These are phyloP conservation scores for Cartodere bifasciata DNA, from an alignment of 2,888 invertebrate genomes.

Conservation along the genomic window DNA sequence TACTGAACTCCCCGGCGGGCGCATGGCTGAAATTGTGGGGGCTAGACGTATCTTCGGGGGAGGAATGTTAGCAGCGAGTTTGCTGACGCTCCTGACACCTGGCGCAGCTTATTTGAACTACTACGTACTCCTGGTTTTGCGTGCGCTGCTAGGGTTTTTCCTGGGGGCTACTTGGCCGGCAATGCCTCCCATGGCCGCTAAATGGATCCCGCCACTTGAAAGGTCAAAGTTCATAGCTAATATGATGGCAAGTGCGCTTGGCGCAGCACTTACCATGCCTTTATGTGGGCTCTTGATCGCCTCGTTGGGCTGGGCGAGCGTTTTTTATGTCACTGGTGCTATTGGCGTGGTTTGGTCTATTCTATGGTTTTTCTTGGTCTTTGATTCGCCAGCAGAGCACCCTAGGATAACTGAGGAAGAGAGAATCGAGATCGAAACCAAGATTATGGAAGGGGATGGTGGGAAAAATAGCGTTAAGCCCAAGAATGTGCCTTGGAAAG, in stretches of 20 bases:
- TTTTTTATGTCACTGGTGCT: slow-evolving; percentile 75
- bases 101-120: slow-evolving; percentile 57
- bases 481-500: slow-evolving; percentile 58
- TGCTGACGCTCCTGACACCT: slow-evolving; percentile 72
- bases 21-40: slow-evolving; percentile 71
- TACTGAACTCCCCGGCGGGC: slow-evolving; percentile 80
- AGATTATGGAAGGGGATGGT: slow-evolving; percentile 39
- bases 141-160: slow-evolving; percentile 44
- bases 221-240: slow-evolving; percentile 86
- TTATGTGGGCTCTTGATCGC: slow-evolving; percentile 72
- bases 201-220: slow-evolving; percentile 91
- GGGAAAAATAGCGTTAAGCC: slow-evolving; percentile 27
- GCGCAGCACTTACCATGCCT: slow-evolving; percentile 84
- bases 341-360: slow-evolving; percentile 71
- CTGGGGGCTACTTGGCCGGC: slow-evolving; percentile 86
- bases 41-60: slow-evolving; percentile 76
- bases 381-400: slow-evolving; percentile 70
- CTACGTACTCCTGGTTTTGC: slow-evolving; percentile 53
- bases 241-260: slow-evolving; percentile 86
- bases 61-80: slow-evolving; percentile 70
- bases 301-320: slow-evolving; percentile 75
- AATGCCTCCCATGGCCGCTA: slow-evolving; percentile 83
- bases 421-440: slow-evolving; percentile 49
- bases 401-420: slow-evolving; percentile 68
- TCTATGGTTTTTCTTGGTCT: slow-evolving; percentile 68